Conservation (phyloP, 2,888 invertebrate genomes). For the Macrostomum cliftonense region DNA sequence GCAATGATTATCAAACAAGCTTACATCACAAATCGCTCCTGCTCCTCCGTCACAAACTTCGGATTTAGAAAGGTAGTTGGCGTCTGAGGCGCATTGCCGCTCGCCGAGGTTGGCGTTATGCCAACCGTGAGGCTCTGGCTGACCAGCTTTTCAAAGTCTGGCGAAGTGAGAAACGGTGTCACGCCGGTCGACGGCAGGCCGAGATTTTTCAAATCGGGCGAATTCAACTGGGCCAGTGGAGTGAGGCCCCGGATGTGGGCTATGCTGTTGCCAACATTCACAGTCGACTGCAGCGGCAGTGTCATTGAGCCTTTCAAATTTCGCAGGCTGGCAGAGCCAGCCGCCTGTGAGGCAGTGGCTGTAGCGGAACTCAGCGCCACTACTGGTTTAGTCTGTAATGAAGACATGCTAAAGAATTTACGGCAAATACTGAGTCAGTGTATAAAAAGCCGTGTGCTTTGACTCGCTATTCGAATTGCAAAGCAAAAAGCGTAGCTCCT, state of each 20-base stretch:
- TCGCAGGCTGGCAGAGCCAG: too few relatives aligned
- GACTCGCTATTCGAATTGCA: too few relatives aligned
- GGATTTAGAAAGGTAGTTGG: slow-evolving; percentile 2
- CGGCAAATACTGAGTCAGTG: too few relatives aligned
- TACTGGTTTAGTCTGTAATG: too few relatives aligned
- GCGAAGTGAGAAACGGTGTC: neutral
- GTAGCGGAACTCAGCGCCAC: too few relatives aligned
- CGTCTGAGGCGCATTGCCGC: neutral
- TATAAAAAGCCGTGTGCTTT: too few relatives aligned
- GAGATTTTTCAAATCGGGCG: neutral
- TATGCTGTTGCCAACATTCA: too few relatives aligned
- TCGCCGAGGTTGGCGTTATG: neutral
- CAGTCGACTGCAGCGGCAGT: too few relatives aligned
- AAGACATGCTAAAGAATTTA: too few relatives aligned
- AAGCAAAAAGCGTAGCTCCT: too few relatives aligned
- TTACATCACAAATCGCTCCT: slow-evolving; percentile 4
- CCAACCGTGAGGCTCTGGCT: neutral
- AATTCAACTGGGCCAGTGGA: slow-evolving; percentile 1
- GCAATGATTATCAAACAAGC: neutral
- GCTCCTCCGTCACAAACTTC: neutral
- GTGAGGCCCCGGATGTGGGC: neutral
- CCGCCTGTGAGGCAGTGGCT: too few relatives aligned
- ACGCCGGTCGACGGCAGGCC: neutral
- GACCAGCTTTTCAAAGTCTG: neutral
- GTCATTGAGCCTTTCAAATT: too few relatives aligned